phyloP scores from a whole-genome alignment of 2,797 vertebrate genomes.

The Miichthys miiuy region DNA sequence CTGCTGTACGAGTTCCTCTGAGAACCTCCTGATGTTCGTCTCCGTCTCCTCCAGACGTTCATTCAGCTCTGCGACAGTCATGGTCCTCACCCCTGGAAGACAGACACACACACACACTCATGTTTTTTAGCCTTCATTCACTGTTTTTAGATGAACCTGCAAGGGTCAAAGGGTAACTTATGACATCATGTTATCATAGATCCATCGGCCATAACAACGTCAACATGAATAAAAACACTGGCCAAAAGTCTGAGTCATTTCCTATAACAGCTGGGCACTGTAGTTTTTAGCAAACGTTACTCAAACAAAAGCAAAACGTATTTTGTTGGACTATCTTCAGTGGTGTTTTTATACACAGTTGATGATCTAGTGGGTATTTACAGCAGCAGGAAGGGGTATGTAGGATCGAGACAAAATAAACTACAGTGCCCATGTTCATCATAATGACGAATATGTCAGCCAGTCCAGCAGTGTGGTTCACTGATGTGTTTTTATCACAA shows the following conservation, averaged over 20 bases:
- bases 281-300: neutral
- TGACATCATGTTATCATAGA: neutral
- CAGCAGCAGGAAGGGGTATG: too few relatives aligned
- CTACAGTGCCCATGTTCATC: neutral
- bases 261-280: neutral
- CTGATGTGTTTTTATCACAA: neutral
- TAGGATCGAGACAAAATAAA: neutral
- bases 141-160: neutral
- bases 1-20: constrained; percentile 95
- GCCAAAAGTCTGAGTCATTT: neutral
- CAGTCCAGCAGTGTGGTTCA: neutral
- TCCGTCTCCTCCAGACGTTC: constrained; percentile 92
- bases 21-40: constrained; percentile 89
- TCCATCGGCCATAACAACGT: too few relatives aligned
- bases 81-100: constrained; percentile 85
- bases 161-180: neutral
- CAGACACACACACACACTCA: constrained; percentile 12
- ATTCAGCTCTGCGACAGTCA: constrained; percentile 88
- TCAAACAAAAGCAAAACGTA: too few relatives aligned
- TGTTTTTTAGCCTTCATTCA: neutral
- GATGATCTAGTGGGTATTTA: neutral
- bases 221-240: neutral
- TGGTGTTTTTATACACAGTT: too few relatives aligned
- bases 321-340: too few relatives aligned
- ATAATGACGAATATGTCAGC: too few relatives aligned